phyloP scores from a whole-genome alignment of 2,797 vertebrate species.

The Acanthiza pusilla region DNA sequence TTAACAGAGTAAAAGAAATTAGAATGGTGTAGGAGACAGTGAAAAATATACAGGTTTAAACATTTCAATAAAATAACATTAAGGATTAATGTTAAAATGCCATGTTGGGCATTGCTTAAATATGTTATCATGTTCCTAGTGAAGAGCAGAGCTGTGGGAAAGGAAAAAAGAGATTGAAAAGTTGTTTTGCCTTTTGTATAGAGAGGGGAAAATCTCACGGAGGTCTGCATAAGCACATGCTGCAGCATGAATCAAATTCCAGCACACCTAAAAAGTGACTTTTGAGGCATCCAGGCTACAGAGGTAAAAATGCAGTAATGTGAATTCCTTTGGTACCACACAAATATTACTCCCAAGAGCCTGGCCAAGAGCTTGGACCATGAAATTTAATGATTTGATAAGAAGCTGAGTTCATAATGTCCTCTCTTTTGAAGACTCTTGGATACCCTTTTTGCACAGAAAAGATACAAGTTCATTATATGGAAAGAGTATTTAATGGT shows the following conservation, averaged over 20 bases:
- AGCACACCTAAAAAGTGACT: neutral
- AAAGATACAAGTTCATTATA: neutral
- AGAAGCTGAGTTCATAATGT: neutral
- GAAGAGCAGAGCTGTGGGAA: neutral
- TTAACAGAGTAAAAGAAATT: conserved; percentile 68
- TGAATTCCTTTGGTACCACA: neutral
- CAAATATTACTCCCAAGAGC: neutral
- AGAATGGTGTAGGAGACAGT: neutral
- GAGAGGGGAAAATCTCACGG: neutral
- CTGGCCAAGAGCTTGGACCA: neutral
- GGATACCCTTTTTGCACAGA: neutral
- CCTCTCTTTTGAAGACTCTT: neutral
- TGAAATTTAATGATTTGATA: neutral
- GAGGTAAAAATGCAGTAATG: neutral
- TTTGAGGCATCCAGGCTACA: neutral
- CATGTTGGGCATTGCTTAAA: conserved; percentile 5
- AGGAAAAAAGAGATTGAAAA: neutral
- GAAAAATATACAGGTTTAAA: conserved; percentile 15
- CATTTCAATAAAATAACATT: conserved; percentile 6
- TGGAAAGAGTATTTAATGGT: neutral
- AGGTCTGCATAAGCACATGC: neutral
- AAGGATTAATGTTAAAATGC: conserved; percentile 42
- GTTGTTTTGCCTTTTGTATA: neutral
- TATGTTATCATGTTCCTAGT: neutral
- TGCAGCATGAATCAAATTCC: neutral